Percentiles rank a stretch among this genome's conserved stretches.
Conservation (phyloP, 2,113 vertebrate species). For the Macquaria ambigua region DNA sequence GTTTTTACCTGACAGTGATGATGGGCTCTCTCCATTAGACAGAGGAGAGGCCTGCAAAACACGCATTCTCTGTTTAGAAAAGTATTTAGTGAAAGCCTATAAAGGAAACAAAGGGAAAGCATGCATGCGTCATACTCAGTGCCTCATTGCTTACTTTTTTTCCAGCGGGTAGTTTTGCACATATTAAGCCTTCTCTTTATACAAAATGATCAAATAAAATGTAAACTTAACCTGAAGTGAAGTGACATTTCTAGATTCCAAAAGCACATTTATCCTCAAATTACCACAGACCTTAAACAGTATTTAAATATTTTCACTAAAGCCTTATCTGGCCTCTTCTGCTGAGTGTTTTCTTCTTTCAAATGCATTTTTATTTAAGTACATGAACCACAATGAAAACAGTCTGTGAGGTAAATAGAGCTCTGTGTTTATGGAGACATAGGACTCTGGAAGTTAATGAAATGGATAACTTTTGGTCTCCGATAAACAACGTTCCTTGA, state of each 20-base stretch:
- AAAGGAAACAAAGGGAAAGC: constrained; percentile 23
- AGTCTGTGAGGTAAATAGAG: not conserved
- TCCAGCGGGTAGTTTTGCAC: not conserved
- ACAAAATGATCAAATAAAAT: constrained; percentile 18
- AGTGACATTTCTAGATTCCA: not conserved
- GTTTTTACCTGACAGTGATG: not conserved
- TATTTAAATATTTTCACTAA: not conserved
- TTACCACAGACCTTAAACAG: not conserved
- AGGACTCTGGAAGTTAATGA: not conserved
- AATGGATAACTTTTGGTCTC: constrained; percentile 1
- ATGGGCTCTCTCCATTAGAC: constrained; percentile 15
- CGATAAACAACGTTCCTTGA: constrained; percentile 13
- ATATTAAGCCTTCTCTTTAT: not conserved
- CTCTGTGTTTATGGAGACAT: constrained; percentile 38
- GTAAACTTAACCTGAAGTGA: constrained; percentile 8
- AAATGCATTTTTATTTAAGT: constrained; percentile 15
- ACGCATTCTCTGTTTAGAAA: not conserved
- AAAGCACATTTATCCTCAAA: not conserved
- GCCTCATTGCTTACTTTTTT: not conserved
- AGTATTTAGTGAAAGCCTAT: constrained; percentile 22
- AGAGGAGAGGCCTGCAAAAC: constrained; percentile 2
- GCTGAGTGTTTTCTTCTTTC: constrained; percentile 1
- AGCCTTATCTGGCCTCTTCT: not conserved
- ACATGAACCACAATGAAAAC: constrained; percentile 7
- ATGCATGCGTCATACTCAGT: not conserved